phyloP scores from a whole-genome alignment of 1,140 invertebrate genomes.

The Heliconius hermathena region DNA sequence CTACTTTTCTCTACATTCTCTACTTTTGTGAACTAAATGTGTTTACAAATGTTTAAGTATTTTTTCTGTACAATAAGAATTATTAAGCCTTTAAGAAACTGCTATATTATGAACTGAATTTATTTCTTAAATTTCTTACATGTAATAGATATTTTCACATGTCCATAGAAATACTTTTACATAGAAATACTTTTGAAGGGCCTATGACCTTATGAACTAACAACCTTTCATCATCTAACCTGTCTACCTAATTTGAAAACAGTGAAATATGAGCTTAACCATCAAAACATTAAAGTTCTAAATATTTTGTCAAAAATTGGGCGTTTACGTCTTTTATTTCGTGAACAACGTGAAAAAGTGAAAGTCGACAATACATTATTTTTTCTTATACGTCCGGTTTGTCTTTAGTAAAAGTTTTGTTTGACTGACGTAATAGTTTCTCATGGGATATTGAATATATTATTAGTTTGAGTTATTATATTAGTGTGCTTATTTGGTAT shows the following conservation, averaged over 20 bases:
- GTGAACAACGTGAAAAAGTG: constrained; percentile 48
- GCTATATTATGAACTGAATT: neutral
- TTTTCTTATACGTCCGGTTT: constrained; percentile 67
- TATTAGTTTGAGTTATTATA: constrained; percentile 29
- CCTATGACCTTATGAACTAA: constrained; percentile 69
- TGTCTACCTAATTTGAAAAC: constrained; percentile 18
- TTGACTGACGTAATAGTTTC: constrained; percentile 67
- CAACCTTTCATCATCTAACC: constrained; percentile 37
- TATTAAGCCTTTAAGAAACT: neutral
- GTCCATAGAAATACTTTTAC: neutral
- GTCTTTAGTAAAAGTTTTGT: constrained; percentile 72
- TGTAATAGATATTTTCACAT: neutral
- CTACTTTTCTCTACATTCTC: too few species aligned
- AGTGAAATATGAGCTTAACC: constrained; percentile 16
- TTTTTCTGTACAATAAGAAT: too few species aligned
- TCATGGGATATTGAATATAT: constrained; percentile 42
- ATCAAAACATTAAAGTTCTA: neutral
- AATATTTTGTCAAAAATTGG: neutral
- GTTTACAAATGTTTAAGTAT: too few species aligned
- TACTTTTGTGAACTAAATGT: too few species aligned
- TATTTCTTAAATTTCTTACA: neutral
- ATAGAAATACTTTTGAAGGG: constrained; percentile 39
- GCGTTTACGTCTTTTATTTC: constrained; percentile 29
- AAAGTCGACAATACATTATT: constrained; percentile 65
- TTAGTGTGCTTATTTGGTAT: neutral